Base-by-base conservation (phyloP, 2,113 vertebrate genomes). In the Lutjanus erythropterus region DNA sequence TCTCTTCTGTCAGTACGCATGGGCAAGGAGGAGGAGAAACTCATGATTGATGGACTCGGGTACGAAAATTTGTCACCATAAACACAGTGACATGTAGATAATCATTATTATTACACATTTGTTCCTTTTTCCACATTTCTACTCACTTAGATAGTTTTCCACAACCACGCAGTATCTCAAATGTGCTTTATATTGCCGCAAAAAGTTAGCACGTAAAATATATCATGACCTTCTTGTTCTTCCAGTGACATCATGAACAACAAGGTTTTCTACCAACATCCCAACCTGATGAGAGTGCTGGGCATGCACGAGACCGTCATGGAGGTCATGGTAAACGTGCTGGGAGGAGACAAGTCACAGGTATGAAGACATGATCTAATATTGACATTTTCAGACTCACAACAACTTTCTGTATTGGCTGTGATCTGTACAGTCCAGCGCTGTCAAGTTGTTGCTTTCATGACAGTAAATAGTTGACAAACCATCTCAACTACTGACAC, bases 221-320 rank as follows among this genome's bases (percentile, higher is more conserved):
- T 15, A 31, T 29, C 8, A 14, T 61, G 12, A 69, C 5, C 10
- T 41, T 52, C n/a, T 47, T 29, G 10, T 71, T 86, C 46, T 67
- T 47, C 59, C 83, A 99, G 98, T 9, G 97, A 99, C 91, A 99
- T 99, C 82, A 99, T 99, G 97, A 99, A 99, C 95, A 99, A 99
- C 92, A 99, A 99, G 72, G 97, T 99, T 69, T 99, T 99, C 94
- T 99, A 99, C 93, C 98, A 99, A 79, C 98, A 99, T 88, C 98
- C 98, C 75, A 99, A 99, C 88, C 93, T 99, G 83, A 99, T 99
- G 98, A 94, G 98, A 83, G 97, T 99, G 75, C 93, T 99, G 50
- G 98, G 98, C 56, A 99, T 99, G 98, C 98, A 99, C 1, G 98
- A 99, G 93, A 99, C 98, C 0, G 98, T 99, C 83, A 99, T 99